phyloP scores from a whole-genome alignment of 1,140 invertebrate genomes.

The Papilio dardanus region DNA sequence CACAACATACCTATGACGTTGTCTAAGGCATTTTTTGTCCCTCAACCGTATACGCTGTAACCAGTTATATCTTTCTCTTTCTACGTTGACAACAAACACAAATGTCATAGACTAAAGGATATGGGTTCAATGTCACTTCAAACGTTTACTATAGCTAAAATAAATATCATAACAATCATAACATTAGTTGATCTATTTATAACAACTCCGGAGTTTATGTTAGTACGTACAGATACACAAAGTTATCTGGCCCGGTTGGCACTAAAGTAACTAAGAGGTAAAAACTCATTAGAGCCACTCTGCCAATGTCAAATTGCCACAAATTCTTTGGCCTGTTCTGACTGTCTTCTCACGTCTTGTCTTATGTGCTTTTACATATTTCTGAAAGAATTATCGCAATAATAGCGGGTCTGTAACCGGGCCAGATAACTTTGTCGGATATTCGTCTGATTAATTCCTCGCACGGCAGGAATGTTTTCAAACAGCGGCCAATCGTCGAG shows the following conservation, averaged over 20 bases:
- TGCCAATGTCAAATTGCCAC: neutral
- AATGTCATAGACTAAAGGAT: neutral
- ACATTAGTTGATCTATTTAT: slow-evolving; percentile 9
- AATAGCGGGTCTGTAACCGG: neutral
- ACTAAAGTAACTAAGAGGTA: neutral
- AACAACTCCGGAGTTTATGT: neutral
- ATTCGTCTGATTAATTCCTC: slow-evolving; percentile 32
- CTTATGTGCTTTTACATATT: neutral
- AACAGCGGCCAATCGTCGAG: slow-evolving; percentile 28
- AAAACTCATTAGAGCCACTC: neutral
- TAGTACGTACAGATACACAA: neutral
- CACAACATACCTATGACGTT: too few relatives aligned
- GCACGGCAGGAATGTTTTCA: slow-evolving; percentile 27
- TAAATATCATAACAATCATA: neutral
- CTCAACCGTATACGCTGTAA: too few relatives aligned
- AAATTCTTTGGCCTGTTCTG: neutral
- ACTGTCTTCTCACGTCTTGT: neutral
- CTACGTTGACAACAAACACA: neutral
- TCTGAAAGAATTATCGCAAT: neutral
- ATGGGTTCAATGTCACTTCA: neutral
- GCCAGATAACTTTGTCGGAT: neutral
- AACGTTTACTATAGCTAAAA: neutral
- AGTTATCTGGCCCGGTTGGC: neutral
- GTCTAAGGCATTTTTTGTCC: too few relatives aligned
- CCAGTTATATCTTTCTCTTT: too few relatives aligned